Percentiles rank a stretch among this genome's conserved stretches.
Evolutionary conservation across 2,888 invertebrate genomes (phyloP).

Genomic region (Busseola fusca): DNA sequence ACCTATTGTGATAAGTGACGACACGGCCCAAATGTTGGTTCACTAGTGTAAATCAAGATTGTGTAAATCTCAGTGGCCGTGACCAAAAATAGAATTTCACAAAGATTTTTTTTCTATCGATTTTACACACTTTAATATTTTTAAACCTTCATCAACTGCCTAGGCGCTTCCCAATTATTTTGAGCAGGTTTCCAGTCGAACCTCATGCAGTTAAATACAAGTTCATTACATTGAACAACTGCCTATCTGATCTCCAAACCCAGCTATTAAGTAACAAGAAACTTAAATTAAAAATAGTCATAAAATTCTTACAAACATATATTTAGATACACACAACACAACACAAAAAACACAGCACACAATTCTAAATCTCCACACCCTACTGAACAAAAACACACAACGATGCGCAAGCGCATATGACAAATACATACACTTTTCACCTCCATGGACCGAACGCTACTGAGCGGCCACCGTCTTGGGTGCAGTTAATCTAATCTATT

Average conservation of each 20-base stretch:
- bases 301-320: constrained; percentile 5
- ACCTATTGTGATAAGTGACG: constrained; percentile 30
- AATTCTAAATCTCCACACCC: not conserved
- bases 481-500: constrained; percentile 60
- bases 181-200: not conserved
- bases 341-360: constrained; percentile 15
- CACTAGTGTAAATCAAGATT: not conserved
- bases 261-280: not conserved
- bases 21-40: constrained; percentile 17
- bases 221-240: not conserved
- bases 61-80: not conserved
- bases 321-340: constrained; percentile 5
- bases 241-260: not conserved
- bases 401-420: constrained; percentile 12
- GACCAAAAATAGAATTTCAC: constrained; percentile 3
- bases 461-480: constrained; percentile 38
- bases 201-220: not conserved
- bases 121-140: not conserved
- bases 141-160: not conserved
- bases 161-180: not conserved
- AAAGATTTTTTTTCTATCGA: not conserved
- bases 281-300: not conserved
- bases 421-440: constrained; percentile 59
- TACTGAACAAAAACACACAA: constrained; percentile 7
- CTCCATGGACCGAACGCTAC: constrained; percentile 63